A percentile compares a stretch with the other conserved stretches of the same genome.
These are phyloP conservation scores for Hemiprocne comata DNA, from an alignment of 2,113 vertebrate genomes.

Conservation along the genomic window DNA sequence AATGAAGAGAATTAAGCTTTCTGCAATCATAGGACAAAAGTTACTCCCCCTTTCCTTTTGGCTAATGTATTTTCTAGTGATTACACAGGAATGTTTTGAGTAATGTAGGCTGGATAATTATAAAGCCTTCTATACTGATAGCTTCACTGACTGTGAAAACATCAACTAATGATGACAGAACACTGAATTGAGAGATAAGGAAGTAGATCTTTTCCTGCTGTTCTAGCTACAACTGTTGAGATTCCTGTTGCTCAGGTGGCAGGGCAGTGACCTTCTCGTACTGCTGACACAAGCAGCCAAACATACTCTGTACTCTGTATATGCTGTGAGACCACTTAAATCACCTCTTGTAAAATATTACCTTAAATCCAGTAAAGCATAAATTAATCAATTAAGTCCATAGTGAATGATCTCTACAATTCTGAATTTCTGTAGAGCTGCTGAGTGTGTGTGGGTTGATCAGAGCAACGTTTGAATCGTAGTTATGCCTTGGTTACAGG, in stretches of 20 bases:
- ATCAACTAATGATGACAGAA: neutral
- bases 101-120: neutral
- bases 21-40: neutral
- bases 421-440: neutral
- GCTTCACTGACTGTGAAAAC: neutral
- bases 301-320: neutral
- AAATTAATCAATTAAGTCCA: neutral
- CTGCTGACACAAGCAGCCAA: neutral
- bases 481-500: neutral
- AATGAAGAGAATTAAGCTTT: neutral
- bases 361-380: neutral
- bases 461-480: neutral
- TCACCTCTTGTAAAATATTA: neutral
- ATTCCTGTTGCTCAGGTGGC: neutral
- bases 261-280: neutral
- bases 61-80: neutral
- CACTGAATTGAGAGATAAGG: neutral
- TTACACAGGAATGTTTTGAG: neutral
- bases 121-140: neutral
- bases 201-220: neutral
- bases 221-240: neutral
- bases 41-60: neutral
- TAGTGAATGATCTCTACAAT: neutral
- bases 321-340: neutral
- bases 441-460: neutral